Evolutionary conservation across 2,113 vertebrate genomes (phyloP).

Genomic region (Todiramphus chloris): DNA sequence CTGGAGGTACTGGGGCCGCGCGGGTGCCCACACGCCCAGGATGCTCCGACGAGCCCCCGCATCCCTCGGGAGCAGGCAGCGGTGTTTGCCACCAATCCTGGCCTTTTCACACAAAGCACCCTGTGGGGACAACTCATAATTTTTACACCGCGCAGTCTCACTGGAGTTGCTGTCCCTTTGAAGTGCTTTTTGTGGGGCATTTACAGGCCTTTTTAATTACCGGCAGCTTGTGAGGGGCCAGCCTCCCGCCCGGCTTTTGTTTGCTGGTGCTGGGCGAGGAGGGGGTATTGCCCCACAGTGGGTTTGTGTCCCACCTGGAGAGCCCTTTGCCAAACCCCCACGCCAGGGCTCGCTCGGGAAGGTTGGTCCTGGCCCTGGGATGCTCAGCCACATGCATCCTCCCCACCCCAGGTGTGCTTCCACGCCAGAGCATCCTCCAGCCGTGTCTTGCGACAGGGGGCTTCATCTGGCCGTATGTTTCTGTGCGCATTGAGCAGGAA

Average conservation of each 20-base stretch:
- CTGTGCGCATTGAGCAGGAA: neutral
- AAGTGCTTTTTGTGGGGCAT: constrained; percentile 81
- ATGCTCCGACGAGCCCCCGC: neutral
- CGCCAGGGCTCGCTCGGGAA: rapidly evolving
- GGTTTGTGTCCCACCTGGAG: neutral
- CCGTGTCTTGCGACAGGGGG: rapidly evolving
- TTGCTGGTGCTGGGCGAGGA: constrained; percentile 65
- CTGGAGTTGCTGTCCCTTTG: constrained; percentile 79
- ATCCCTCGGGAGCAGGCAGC: neutral
- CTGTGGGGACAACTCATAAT: constrained; percentile 78
- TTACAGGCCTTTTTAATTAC: constrained; percentile 88
- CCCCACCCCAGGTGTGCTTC: rapidly evolving
- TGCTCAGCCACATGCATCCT: rapidly evolving
- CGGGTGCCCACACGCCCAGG: rapidly evolving
- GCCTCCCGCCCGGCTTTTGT: constrained; percentile 75
- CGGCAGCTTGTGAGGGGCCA: constrained; percentile 79
- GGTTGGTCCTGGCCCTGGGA: neutral
- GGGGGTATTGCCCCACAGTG: neutral
- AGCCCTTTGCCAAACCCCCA: neutral
- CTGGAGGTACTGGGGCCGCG: neutral
- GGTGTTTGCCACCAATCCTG: constrained; percentile 50
- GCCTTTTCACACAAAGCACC: constrained; percentile 77
- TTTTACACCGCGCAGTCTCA: constrained; percentile 75
- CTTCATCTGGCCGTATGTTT: neutral
- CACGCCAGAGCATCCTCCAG: neutral